Evolutionary conservation across 1,140 invertebrate genomes (phyloP).

Genomic region (Leptonema lineaticorne): DNA sequence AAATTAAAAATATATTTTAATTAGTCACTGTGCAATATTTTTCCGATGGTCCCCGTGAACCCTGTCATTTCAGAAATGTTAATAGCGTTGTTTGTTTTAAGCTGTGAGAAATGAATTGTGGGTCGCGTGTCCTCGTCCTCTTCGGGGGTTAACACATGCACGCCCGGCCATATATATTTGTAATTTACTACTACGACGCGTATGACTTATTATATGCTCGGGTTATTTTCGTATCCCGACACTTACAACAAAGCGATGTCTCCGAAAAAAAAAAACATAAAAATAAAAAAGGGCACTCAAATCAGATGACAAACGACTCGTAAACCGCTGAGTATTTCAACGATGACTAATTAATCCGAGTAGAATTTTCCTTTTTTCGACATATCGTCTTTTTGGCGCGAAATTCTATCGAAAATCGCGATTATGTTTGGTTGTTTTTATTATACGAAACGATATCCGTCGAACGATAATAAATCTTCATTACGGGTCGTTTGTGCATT

Average conservation of each 20-base stretch:
- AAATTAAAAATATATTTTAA: too few relatives aligned
- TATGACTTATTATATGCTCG: conserved; percentile 18
- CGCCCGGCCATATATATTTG: conserved; percentile 27
- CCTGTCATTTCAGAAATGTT: conserved; percentile 27
- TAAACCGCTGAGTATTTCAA: conserved; percentile 1
- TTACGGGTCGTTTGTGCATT: background rate
- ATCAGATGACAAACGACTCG: conserved; percentile 19
- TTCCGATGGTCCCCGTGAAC: too few relatives aligned
- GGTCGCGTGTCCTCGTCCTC: conserved; percentile 24
- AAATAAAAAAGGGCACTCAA: too few relatives aligned
- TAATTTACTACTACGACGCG: conserved; percentile 31
- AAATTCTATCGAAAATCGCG: background rate
- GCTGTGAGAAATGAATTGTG: conserved; percentile 36
- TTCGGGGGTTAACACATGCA: background rate
- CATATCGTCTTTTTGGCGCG: background rate
- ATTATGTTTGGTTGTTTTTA: background rate
- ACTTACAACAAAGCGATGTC: background rate
- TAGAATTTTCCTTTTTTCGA: conserved; percentile 1
- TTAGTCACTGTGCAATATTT: too few relatives aligned
- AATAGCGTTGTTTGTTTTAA: conserved; percentile 40
- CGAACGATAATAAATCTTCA: background rate
- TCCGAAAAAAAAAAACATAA: too few relatives aligned
- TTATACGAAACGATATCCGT: background rate
- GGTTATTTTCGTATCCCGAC: conserved; percentile 4
- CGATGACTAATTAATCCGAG: conserved; percentile 15